A percentile compares a stretch with the other conserved stretches of the same genome.
These are phyloP conservation scores for Aricia agestis DNA, from an alignment of 1,140 invertebrate genomes.

Conservation along the genomic window DNA sequence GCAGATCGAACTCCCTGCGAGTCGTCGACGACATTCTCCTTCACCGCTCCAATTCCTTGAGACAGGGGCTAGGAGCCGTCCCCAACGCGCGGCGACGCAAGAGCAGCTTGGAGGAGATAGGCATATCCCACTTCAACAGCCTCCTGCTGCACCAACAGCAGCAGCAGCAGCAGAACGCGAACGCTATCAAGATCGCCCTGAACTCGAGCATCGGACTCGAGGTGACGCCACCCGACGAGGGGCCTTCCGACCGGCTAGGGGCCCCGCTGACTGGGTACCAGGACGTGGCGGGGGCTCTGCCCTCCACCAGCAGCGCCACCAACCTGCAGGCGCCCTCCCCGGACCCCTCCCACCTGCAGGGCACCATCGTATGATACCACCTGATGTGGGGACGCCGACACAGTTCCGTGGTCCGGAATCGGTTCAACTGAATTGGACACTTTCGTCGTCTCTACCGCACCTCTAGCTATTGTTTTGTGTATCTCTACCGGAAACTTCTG, in stretches of 20 bases:
- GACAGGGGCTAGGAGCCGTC: conserved; percentile 82
- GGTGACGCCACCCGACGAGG: conserved; percentile 88
- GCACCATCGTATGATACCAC: conserved; percentile 95
- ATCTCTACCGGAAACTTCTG: neutral
- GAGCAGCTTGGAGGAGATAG: conserved; percentile 90
- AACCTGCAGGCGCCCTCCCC: conserved; percentile 47
- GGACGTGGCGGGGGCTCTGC: conserved; percentile 73
- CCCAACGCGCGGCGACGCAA: conserved; percentile 78
- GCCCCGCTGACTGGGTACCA: conserved; percentile 53
- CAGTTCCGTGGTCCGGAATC: conserved; percentile 81
- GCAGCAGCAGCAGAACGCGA: conserved; percentile 79
- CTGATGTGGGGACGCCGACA: conserved; percentile 91
- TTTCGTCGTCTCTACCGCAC: conserved; percentile 33
- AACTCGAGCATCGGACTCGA: conserved; percentile 91
- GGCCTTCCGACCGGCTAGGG: conserved; percentile 77
- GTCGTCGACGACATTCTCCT: conserved; percentile 90
- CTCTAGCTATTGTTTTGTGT: conserved; percentile 9
- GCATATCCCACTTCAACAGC: conserved; percentile 84
- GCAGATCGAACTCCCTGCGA: conserved; percentile 89
- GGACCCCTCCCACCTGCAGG: conserved; percentile 87
- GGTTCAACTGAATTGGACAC: conserved; percentile 73
- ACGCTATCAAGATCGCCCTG: conserved; percentile 86
- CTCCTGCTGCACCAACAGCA: conserved; percentile 79
- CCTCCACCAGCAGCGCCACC: conserved; percentile 70
- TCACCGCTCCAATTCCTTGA: conserved; percentile 87